Evolutionary conservation across 1,140 invertebrate species (phyloP).

Genomic region (Leptinotarsa undecemlineata): DNA sequence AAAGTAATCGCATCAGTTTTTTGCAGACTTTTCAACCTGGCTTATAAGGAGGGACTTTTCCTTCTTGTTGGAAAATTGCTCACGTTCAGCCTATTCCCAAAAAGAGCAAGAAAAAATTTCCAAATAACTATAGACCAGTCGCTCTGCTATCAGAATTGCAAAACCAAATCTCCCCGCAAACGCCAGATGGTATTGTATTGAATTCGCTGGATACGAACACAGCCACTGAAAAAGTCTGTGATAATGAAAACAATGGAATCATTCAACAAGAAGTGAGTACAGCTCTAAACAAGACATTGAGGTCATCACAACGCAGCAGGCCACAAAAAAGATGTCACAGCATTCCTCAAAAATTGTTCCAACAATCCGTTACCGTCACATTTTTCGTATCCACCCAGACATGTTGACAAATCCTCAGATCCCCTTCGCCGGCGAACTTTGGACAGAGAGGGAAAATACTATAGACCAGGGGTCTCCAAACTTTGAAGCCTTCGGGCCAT

Average conservation of each 20-base stretch:
- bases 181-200: neutral
- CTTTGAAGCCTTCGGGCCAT: too few relatives aligned
- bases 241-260: constrained; percentile 17
- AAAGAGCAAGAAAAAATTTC: too few relatives aligned
- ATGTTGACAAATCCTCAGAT: neutral
- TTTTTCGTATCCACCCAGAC: neutral
- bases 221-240: neutral
- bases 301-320: neutral
- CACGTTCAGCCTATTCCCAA: too few relatives aligned
- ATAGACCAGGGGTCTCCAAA: neutral
- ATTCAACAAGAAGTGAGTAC: neutral
- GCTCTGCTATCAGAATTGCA: too few relatives aligned
- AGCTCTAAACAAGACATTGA: constrained; percentile 9
- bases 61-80: too few relatives aligned
- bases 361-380: neutral
- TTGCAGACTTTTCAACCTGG: too few relatives aligned
- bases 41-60: too few relatives aligned
- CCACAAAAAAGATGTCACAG: constrained; percentile 9
- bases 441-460: constrained; percentile 7
- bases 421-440: neutral
- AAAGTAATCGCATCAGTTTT: too few relatives aligned
- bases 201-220: neutral
- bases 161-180: neutral
- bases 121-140: too few relatives aligned
- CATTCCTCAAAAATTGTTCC: neutral